Evolutionary conservation across 1,140 invertebrate genomes (phyloP), one percentile per base, ranked within the genome.

Genomic region (Drosophila guanche): DNA sequence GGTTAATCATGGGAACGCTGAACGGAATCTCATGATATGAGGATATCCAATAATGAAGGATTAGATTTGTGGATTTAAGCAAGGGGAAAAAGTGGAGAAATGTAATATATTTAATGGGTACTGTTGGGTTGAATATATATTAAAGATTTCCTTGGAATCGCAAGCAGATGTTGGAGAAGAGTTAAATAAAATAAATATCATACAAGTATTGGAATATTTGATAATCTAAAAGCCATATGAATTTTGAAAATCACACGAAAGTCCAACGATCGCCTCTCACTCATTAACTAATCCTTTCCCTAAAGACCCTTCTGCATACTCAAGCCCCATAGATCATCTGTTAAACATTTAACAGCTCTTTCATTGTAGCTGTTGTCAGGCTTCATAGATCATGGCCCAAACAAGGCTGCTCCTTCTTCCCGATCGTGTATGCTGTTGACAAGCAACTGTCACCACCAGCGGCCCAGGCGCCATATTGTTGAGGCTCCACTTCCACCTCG

Each of bases 371-470:
- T 63, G 7, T 73, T 73, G 46, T 63, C 60, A 56, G 47, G 70
- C 47, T 41, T 41, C 70, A 73, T 73, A 73, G 70, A 73, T 73
- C 70, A 73, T 51, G 70, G 65, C 63, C 61, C 40, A 41, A 10
- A 37, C 33, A 37, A 27, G 33, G 33, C 69, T 42, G 16, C 29
- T 54, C 14, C 46, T n/a, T 55, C 65, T 37, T 50, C 41, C 12
- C 29, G 20, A 42, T 63, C 73, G 79, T 76, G 71, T 71, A 76
- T 76, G 53, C 68, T 89, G 78, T 71, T 85, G 84, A 85, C 84
- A 85, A 62, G 78, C 53, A 68, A 88, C 81, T 85, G 81, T 85
- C 81, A 85, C 81, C 80, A 86, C 80, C 81, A 83, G 57, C 79
- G 55, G 54, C 58, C 58, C 57, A 65, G 73, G 76, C 76, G 76